phyloP scores from a whole-genome alignment of 2,113 vertebrate genomes.

The Tor tambroides region DNA sequence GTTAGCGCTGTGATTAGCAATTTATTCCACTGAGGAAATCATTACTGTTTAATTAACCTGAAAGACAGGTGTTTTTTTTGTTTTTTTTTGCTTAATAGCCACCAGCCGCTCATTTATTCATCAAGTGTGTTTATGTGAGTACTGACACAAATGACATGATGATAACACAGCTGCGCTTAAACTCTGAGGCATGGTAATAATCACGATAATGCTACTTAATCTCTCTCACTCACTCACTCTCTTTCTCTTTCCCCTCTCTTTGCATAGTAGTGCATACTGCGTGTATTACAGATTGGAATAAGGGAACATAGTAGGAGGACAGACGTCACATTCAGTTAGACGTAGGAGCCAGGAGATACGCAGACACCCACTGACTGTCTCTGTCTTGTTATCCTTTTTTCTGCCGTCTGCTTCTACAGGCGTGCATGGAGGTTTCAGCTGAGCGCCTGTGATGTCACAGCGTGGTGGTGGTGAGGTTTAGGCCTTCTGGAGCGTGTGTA shows the following conservation, averaged over 20 bases:
- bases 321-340: constrained; percentile 61
- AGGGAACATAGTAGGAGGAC: constrained; percentile 50
- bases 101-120: constrained; percentile 37
- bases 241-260: constrained; percentile 10
- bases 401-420: constrained; percentile 45
- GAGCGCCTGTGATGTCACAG: constrained; percentile 68
- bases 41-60: constrained; percentile 69
- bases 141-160: constrained; percentile 64
- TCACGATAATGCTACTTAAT: constrained; percentile 61
- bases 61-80: constrained; percentile 66
- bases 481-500: constrained; percentile 64
- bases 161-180: constrained; percentile 73
- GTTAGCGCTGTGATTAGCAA: constrained; percentile 64
- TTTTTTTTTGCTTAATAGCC: constrained; percentile 67
- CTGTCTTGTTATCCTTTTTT: background rate
- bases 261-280: background rate
- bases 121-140: constrained; percentile 53
- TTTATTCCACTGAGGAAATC: constrained; percentile 71
- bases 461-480: constrained; percentile 67
- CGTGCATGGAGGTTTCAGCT: constrained; percentile 46
- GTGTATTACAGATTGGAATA: constrained; percentile 15
- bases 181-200: constrained; percentile 63
- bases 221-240: constrained; percentile 22
- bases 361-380: constrained; percentile 37
- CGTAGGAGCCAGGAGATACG: constrained; percentile 42